Conservation (phyloP, 2,888 invertebrate species). For the Tuta absoluta region DNA sequence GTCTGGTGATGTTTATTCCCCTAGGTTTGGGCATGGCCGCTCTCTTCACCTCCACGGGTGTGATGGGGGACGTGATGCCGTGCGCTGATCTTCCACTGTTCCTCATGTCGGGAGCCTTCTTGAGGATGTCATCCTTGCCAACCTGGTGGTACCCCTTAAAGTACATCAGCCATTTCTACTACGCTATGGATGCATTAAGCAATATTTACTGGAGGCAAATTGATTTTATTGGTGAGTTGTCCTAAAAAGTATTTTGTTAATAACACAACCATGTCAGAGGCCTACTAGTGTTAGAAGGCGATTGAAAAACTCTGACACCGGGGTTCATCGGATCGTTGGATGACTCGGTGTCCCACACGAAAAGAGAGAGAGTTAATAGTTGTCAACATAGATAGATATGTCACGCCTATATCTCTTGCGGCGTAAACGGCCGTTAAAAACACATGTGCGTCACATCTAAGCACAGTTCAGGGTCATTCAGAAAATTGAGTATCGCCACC, state of each 20-base stretch:
- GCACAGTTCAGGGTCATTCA: too few species aligned
- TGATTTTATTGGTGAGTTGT: conserved; percentile 66
- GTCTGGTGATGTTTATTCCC: background rate
- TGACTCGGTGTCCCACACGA: too few species aligned
- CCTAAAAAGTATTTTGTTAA: background rate
- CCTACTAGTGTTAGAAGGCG: too few species aligned
- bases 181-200: conserved; percentile 75
- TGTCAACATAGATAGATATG: too few species aligned
- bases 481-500: too few species aligned
- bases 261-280: background rate
- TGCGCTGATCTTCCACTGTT: conserved; percentile 71
- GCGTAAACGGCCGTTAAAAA: too few species aligned
- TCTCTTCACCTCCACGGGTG: conserved; percentile 65
- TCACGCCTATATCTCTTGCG: too few species aligned
- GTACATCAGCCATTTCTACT: conserved; percentile 78
- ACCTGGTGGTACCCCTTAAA: conserved; percentile 66
- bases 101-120: conserved; percentile 74
- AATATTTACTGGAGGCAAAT: conserved; percentile 78
- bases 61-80: conserved; percentile 73
- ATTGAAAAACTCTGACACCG: too few species aligned
- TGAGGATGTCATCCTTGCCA: conserved; percentile 67
- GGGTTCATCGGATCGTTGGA: too few species aligned
- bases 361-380: too few species aligned
- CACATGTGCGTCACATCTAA: too few species aligned
- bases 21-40: conserved; percentile 75